These are phyloP conservation scores for Tyria jacobaeae DNA, from an alignment of 2,888 invertebrate species.

Conservation along the genomic window DNA sequence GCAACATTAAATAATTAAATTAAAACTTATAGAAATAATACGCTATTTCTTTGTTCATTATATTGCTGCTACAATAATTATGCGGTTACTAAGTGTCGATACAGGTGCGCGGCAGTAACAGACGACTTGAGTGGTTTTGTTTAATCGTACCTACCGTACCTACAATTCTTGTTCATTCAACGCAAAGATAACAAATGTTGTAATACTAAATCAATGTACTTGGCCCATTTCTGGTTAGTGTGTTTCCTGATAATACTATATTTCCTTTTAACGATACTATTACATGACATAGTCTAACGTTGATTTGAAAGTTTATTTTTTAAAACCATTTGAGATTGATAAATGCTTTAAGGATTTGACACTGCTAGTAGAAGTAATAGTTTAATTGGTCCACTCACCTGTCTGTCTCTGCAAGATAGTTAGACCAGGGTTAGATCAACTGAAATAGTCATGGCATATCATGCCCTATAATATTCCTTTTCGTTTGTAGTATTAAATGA, in stretches of 20 bases:
- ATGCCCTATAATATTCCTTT: too few species aligned
- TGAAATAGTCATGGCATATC: not conserved
- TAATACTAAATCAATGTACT: conserved; percentile 5
- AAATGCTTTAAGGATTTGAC: not conserved
- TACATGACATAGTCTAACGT: not conserved
- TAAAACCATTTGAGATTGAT: not conserved
- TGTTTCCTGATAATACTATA: conserved; percentile 1
- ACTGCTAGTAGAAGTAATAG: not conserved
- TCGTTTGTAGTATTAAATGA: not conserved
- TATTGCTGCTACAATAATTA: conserved; percentile 1
- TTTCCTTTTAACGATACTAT: not conserved
- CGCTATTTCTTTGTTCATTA: not conserved
- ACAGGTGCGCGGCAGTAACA: conserved; percentile 1
- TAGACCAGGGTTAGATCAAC: not conserved
- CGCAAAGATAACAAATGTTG: conserved; percentile 4
- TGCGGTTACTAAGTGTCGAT: not conserved
- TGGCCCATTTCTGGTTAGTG: conserved; percentile 5
- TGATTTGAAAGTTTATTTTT: too few species aligned
- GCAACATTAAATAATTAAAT: not conserved
- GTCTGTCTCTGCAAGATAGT: not conserved
- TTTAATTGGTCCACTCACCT: not conserved
- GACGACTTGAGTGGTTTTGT: conserved; percentile 2
- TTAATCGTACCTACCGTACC: not conserved
- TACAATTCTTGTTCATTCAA: not conserved
- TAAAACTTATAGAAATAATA: not conserved